Evolutionary conservation across 2,113 vertebrate species (phyloP).

Genomic region (Bujurquina vittata): DNA sequence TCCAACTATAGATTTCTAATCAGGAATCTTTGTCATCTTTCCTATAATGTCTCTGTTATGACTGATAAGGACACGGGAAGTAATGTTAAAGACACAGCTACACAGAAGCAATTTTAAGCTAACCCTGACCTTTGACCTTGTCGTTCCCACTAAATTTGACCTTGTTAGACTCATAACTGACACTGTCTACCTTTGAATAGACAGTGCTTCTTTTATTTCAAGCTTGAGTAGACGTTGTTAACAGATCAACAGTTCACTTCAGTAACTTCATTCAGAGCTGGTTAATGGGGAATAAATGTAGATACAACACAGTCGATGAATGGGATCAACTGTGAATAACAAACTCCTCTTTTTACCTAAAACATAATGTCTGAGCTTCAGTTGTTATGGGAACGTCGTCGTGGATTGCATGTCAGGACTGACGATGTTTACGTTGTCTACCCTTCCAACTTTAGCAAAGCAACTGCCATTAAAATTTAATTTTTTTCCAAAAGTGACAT

Average conservation of each 20-base stretch:
- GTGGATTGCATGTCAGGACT: neutral
- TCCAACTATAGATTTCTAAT: fast-evolving
- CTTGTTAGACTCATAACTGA: no score
- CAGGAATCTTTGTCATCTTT: neutral
- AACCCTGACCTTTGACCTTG: neutral
- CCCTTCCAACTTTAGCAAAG: neutral
- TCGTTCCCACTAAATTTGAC: neutral
- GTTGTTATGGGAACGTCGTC: neutral
- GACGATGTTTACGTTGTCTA: no score
- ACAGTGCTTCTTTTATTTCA: no score
- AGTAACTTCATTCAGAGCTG: neutral
- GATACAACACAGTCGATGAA: neutral
- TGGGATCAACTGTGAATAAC: no score
- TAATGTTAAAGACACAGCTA: neutral
- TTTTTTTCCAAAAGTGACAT: neutral
- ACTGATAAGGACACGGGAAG: neutral
- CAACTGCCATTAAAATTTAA: neutral
- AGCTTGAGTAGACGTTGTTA: neutral
- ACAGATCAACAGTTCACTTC: neutral
- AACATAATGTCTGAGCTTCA: no score
- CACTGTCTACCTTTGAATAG: no score
- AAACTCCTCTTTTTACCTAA: no score
- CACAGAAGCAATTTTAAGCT: neutral
- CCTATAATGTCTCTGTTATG: neutral
- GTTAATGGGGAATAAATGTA: no score